Conservation (phyloP, 2,797 vertebrate genomes). For the Semaprochilodus insignis region DNA sequence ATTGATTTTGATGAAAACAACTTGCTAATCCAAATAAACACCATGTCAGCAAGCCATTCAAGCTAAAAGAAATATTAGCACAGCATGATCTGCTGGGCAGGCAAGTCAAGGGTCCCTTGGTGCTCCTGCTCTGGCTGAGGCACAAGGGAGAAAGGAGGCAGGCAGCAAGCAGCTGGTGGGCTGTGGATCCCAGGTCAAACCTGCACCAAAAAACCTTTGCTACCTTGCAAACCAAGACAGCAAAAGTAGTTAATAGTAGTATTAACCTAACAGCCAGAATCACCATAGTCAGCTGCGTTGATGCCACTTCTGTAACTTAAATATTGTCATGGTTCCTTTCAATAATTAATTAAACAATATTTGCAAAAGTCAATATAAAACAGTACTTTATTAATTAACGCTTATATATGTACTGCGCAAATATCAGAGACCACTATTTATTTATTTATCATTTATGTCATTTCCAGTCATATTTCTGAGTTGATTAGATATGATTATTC, state of each 20-base stretch:
- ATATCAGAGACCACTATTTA: no score
- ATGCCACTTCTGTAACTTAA: background rate
- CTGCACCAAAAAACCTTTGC: background rate
- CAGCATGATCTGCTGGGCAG: constrained; percentile 78
- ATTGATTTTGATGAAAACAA: constrained; percentile 84
- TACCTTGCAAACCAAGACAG: background rate
- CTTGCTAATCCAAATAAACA: constrained; percentile 88
- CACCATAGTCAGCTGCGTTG: background rate
- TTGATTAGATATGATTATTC: no score
- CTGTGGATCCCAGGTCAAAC: constrained; percentile 41
- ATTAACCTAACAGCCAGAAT: background rate
- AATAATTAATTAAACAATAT: background rate
- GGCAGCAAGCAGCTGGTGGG: constrained; percentile 3
- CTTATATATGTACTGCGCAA: no score
- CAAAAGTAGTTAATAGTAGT: background rate
- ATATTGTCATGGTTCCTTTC: background rate
- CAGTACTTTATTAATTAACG: background rate
- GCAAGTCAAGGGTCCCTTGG: constrained; percentile 70
- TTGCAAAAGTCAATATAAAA: background rate
- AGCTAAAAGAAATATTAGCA: constrained; percentile 82
- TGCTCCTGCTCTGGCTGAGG: constrained; percentile 72
- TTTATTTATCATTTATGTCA: no score
- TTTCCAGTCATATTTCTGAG: no score
- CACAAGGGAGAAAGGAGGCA: constrained; percentile 45
- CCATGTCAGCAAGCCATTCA: constrained; percentile 83